Percentiles rank a stretch among this genome's conserved stretches.
Conservation (phyloP, 2,797 vertebrate genomes). For the Xerus rutilus region DNA sequence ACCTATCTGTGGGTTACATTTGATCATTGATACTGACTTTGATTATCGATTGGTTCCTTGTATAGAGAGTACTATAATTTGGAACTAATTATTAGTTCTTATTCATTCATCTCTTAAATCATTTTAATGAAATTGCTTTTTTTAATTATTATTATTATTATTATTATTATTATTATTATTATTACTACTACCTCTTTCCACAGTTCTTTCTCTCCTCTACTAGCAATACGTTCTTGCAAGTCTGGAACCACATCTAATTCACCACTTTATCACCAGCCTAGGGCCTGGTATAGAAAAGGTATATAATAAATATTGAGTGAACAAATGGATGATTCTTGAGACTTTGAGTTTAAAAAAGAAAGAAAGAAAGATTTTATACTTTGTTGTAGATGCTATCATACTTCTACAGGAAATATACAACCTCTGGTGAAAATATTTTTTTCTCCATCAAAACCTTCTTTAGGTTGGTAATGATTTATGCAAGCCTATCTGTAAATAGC, state of each 20-base stretch:
- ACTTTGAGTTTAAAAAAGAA: not conserved
- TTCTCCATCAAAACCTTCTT: constrained; percentile 41
- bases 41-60: not conserved
- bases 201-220: not conserved
- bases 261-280: not conserved
- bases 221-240: not conserved
- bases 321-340: not conserved
- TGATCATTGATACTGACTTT: constrained; percentile 38
- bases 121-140: constrained; percentile 11
- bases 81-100: not conserved
- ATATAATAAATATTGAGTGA: not conserved
- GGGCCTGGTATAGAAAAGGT: not conserved
- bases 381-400: constrained; percentile 31
- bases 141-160: constrained; percentile 24
- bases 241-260: not conserved
- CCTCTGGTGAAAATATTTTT: not conserved
- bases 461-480: constrained; percentile 39
- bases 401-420: constrained; percentile 47
- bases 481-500: constrained; percentile 30
- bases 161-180: constrained; percentile 24
- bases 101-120: not conserved
- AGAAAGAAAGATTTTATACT: not conserved
- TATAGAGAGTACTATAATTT: not conserved
- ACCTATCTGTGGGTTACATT: not conserved
- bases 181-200: not conserved